Evolutionary conservation across 1,140 invertebrate species (phyloP).

Genomic region (Drosophila lowei): DNA sequence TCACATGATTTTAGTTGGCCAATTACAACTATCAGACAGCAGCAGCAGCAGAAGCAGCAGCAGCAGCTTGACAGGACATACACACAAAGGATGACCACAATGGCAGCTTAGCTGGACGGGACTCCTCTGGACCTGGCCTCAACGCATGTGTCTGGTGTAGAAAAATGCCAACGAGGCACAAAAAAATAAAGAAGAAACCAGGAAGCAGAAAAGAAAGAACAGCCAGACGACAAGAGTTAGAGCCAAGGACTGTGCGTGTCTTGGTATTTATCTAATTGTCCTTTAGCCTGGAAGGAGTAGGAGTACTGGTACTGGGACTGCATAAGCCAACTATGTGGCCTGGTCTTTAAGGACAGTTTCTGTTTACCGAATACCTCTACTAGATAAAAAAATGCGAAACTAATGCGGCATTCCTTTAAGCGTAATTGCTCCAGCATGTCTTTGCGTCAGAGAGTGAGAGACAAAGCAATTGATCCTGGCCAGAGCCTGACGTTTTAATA

Average conservation of each 20-base stretch:
- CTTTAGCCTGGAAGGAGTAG: constrained; percentile 19
- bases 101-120: constrained; percentile 67
- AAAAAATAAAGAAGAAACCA: constrained; percentile 18
- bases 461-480: constrained; percentile 54
- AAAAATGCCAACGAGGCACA: constrained; percentile 75
- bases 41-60: constrained; percentile 39
- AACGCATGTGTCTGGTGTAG: constrained; percentile 52
- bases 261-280: constrained; percentile 79
- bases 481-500: constrained; percentile 63
- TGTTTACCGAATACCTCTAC: constrained; percentile 45
- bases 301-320: constrained; percentile 11
- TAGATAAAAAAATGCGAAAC: constrained; percentile 72
- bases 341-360: constrained; percentile 61
- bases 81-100: constrained; percentile 68
- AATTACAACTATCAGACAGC: constrained; percentile 80
- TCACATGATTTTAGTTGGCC: constrained; percentile 82
- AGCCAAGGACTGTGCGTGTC: constrained; percentile 54
- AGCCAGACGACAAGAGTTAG: constrained; percentile 30
- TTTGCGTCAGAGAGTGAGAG: constrained; percentile 8
- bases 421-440: constrained; percentile 49
- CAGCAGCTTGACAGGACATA: constrained; percentile 42
- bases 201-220: constrained; percentile 11
- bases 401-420: constrained; percentile 68
- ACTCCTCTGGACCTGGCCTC: constrained; percentile 1
- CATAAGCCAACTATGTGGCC: constrained; percentile 26